Evolutionary conservation across 2,113 vertebrate genomes (phyloP), one percentile per base, ranked within the genome.

Genomic region (Dromas ardeola): DNA sequence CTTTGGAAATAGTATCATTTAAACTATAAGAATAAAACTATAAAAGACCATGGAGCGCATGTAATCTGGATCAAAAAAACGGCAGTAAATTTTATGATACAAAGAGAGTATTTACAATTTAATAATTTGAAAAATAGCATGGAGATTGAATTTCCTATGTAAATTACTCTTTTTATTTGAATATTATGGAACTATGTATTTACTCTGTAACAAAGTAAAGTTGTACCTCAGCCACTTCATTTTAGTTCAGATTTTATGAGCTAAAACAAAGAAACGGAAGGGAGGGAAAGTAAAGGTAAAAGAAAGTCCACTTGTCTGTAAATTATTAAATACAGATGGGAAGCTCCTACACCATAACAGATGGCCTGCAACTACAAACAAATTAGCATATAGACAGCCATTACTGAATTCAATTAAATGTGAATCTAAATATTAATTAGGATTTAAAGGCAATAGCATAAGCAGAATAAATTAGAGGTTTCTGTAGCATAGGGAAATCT

Each of bases 371-470:
- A 76, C 89, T 91, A 63, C 84, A 96, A 97, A 94, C 59, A 97
- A 91, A 96, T 93, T 95, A 96, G 67, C 70, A 88, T 93, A 79
- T 90, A 96, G 74, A 70, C 61, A 92, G 12, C 58, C 71, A 89
- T 93, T 94, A 91, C 62, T 53, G 81, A 95, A 96, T 97, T 97
- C 47, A 82, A 94, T 96, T 97, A 94, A 89, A 87, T 72, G 9
- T 23, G 61, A 95, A 47, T 94, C 42, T 77, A 93, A 95, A 95
- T 97, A 97, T 97, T 96, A 98, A 96, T 97, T 96, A 97, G 52
- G 42, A 90, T 91, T 94, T 96, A 94, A 97, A 97, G 78, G 49
- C 8, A 12, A 40, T 81, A 81, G 22, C 50, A n/a, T 84, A 94
- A 80, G n/a, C 43, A 89, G 43, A 90, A 91, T 86, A 92, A 95